Evolutionary conservation across 2,888 invertebrate genomes (phyloP).

Genomic region (Entomobrya proxima): DNA sequence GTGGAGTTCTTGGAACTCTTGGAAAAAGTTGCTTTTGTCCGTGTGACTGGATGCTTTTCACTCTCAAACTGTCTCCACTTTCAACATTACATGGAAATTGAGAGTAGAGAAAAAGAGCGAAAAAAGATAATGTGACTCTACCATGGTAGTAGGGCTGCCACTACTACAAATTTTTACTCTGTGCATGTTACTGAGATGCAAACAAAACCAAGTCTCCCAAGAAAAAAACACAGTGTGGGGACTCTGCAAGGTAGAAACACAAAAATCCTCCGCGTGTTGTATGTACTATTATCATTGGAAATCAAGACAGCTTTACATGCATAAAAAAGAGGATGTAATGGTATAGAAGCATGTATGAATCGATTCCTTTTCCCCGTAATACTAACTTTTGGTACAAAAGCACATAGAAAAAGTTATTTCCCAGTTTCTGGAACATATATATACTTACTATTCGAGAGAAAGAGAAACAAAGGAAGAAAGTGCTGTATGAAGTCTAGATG

Average conservation of each 20-base stretch:
- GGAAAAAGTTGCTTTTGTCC: constrained; percentile 33
- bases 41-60: constrained; percentile 26
- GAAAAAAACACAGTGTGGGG: background rate
- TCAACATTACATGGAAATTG: constrained; percentile 12
- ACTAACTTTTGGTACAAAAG: too few relatives aligned
- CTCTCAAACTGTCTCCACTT: constrained; percentile 2
- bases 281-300: background rate
- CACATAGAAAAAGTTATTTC: too few relatives aligned
- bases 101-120: background rate
- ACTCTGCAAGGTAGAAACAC: background rate
- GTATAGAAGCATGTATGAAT: background rate
- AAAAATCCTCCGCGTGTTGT: background rate
- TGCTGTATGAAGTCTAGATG: too few relatives aligned
- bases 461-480: too few relatives aligned
- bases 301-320: background rate
- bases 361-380: background rate
- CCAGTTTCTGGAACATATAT: too few relatives aligned
- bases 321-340: background rate
- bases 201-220: background rate
- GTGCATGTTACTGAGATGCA: background rate
- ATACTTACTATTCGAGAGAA: too few relatives aligned
- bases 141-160: background rate
- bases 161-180: background rate
- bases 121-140: background rate
- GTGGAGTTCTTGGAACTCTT: constrained; percentile 31